These are phyloP conservation scores for Hippocampus barbouri DNA, from an alignment of 2,113 vertebrate species.

Conservation along the genomic window DNA sequence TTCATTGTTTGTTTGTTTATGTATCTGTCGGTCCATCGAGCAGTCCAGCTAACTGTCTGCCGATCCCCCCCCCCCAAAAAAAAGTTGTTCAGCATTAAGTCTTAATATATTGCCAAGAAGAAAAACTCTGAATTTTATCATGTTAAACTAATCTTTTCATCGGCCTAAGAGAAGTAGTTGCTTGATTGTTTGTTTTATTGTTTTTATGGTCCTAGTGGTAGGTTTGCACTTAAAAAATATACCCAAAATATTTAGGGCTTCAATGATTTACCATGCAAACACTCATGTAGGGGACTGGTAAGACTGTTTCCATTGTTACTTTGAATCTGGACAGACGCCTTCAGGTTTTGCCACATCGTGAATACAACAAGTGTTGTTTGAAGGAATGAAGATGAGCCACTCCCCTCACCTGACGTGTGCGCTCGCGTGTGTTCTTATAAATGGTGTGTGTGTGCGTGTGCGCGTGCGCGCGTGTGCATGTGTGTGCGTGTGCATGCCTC, in stretches of 20 bases:
- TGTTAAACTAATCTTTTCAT: no score
- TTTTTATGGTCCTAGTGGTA: background rate
- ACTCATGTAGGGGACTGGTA: background rate
- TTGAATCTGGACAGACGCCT: conserved; percentile 3
- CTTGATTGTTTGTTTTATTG: background rate
- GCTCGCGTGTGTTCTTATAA: conserved; percentile 26
- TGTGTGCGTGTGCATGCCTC: conserved; percentile 27
- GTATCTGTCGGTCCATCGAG: no score
- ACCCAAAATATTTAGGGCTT: no score
- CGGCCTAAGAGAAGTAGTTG: background rate
- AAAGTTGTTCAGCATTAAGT: no score
- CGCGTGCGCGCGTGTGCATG: background rate
- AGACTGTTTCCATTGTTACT: conserved; percentile 1
- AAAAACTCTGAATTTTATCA: background rate
- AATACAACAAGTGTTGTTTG: conserved; percentile 20
- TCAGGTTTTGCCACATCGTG: conserved; percentile 49
- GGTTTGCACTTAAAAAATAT: no score
- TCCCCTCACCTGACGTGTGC: conserved; percentile 33
- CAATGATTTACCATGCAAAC: no score
- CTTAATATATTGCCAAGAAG: no score
- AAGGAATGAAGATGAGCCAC: conserved; percentile 51
- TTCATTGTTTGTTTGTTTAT: no score
- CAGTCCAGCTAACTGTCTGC: no score
- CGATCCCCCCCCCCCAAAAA: no score
- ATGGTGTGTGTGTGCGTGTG: conserved; percentile 34